phyloP scores from a whole-genome alignment of 37 sponge, comb jelly and placozoan species.

The Dysidea cf. avara region DNA sequence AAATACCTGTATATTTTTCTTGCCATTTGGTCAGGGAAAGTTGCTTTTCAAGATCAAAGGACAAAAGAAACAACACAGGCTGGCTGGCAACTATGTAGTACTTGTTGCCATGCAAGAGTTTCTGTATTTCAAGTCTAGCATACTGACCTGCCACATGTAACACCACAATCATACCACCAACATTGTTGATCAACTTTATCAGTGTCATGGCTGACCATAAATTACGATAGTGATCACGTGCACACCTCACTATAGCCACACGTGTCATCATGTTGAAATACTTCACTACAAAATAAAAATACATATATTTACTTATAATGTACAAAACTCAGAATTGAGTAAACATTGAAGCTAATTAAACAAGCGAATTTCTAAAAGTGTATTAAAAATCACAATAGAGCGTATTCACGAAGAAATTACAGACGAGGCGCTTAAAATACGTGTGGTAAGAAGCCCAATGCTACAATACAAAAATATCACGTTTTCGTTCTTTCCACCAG shows the following conservation, averaged over 20 bases:
- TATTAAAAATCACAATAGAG: neutral
- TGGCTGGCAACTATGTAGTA: neutral
- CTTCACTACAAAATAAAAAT: constrained; percentile 74
- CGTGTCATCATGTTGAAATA: constrained; percentile 67
- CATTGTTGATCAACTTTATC: constrained; percentile 19
- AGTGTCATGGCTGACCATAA: constrained; percentile 56
- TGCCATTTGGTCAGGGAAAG: too few species aligned
- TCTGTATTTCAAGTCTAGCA: neutral
- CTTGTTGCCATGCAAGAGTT: neutral
- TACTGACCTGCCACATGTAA: constrained; percentile 62
- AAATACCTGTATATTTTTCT: too few species aligned
- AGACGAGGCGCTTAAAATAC: too few species aligned
- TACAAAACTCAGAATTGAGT: too few species aligned
- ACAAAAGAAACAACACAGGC: too few species aligned
- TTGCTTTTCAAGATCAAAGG: too few species aligned
- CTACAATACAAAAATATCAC: too few species aligned
- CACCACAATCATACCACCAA: constrained; percentile 28
- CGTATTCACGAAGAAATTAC: neutral
- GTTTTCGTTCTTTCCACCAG: too few species aligned
- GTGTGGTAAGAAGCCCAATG: too few species aligned
- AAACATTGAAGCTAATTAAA: too few species aligned
- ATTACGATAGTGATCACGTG: constrained; percentile 48
- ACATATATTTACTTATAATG: too few species aligned
- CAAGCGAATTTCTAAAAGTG: neutral
- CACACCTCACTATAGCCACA: constrained; percentile 54